These are phyloP conservation scores for Lordiphosa mommai DNA, from an alignment of 1,140 invertebrate species.

Conservation along the genomic window DNA sequence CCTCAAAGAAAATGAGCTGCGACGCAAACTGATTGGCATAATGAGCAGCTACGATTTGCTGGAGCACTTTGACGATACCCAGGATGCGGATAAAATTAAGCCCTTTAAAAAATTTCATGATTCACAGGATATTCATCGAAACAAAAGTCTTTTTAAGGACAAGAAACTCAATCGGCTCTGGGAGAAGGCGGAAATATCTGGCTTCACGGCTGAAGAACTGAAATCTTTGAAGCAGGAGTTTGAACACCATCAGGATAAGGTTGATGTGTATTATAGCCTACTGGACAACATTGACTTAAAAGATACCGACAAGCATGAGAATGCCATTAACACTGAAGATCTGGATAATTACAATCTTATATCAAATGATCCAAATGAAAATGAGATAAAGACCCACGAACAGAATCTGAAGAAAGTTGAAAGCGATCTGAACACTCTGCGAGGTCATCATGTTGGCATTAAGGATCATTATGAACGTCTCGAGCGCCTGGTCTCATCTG, in stretches of 20 bases:
- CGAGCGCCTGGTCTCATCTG: constrained; percentile 85
- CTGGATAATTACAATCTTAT: constrained; percentile 83
- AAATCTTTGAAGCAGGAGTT: constrained; percentile 93
- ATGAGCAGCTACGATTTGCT: constrained; percentile 90
- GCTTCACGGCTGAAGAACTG: constrained; percentile 91
- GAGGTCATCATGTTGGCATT: constrained; percentile 88
- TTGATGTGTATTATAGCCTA: constrained; percentile 92
- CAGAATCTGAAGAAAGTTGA: constrained; percentile 81
- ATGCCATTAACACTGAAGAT: constrained; percentile 84
- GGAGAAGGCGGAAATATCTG: constrained; percentile 91
- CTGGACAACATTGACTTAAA: constrained; percentile 84
- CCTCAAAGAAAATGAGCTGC: constrained; percentile 89
- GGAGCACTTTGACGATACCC: constrained; percentile 88
- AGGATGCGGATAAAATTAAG: constrained; percentile 82
- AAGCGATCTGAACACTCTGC: constrained; percentile 85
- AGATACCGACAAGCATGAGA: constrained; percentile 83
- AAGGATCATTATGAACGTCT: constrained; percentile 90
- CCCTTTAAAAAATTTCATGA: constrained; percentile 82
- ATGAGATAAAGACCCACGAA: constrained; percentile 71
- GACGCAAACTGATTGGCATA: constrained; percentile 89
- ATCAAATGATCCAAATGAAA: constrained; percentile 69
- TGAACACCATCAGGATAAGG: constrained; percentile 93
- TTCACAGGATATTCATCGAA: constrained; percentile 83
- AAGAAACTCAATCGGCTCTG: constrained; percentile 94
- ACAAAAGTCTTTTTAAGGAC: constrained; percentile 91